Conservation (phyloP, 2,888 invertebrate species). For the Malthinus flaveolus region DNA sequence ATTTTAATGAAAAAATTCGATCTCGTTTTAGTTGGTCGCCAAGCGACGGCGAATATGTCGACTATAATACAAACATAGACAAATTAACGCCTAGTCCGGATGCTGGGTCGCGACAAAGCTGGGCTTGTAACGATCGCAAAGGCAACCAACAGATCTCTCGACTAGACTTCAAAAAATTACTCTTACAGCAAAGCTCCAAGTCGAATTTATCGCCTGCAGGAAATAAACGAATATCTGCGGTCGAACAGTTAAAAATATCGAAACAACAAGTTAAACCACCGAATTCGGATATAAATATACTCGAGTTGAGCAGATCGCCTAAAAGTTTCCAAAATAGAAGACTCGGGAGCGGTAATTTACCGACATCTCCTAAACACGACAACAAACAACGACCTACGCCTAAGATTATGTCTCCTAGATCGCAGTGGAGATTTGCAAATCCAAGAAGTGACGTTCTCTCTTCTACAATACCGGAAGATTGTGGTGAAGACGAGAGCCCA, state of each 20-base stretch:
- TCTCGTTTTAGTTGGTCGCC: constrained; percentile 70
- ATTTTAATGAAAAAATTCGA: constrained; percentile 59
- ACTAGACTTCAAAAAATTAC: constrained; percentile 80
- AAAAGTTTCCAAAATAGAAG: constrained; percentile 68
- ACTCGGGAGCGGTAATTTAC: constrained; percentile 56
- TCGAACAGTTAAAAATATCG: constrained; percentile 75
- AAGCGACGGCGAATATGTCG: constrained; percentile 52
- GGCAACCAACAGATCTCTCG: constrained; percentile 72
- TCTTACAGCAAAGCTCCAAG: constrained; percentile 76
- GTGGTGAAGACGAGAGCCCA: constrained; percentile 76
- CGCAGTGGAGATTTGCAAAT: constrained; percentile 73
- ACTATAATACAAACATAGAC: constrained; percentile 48
- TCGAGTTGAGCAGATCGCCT: constrained; percentile 72
- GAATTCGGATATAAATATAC: constrained; percentile 62
- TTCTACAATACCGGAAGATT: constrained; percentile 83
- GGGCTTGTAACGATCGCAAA: constrained; percentile 66
- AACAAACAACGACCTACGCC: constrained; percentile 49
- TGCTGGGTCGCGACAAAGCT: constrained; percentile 53
- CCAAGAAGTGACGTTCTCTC: constrained; percentile 83
- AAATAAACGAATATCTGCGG: constrained; percentile 70
- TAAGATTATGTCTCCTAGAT: constrained; percentile 71
- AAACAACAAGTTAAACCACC: constrained; percentile 56
- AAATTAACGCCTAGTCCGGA: constrained; percentile 49
- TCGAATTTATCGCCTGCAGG: constrained; percentile 57
- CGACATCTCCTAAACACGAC: constrained; percentile 57